Evolutionary conservation across 2,888 invertebrate genomes (phyloP), one percentile per base, ranked within the genome.

Genomic region (Colostygia pectinataria): DNA sequence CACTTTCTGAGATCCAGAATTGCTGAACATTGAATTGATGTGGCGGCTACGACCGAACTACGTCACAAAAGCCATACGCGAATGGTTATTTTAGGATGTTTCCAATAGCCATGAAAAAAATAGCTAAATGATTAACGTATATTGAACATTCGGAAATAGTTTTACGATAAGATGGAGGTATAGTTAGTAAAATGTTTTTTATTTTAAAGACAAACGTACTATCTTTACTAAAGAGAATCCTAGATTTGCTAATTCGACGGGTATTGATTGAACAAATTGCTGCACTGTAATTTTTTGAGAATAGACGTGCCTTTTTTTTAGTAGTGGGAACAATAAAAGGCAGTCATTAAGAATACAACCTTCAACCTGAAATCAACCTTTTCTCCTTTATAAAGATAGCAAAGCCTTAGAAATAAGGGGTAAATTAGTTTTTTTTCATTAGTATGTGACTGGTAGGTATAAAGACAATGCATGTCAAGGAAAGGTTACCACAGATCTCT

Each of bases 71-170:
- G 60, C 68, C 61, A 68, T 72, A 77, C 68, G 69, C 67, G 69
- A 73, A 73, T 68, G 60, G 77, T 71, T 85, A 84, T 84, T 83
- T 80, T 74, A 51, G 76, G 77, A 78, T 65, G 74, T 76, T 77
- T 74, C 68, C 67, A 64, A 72, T 74, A 65, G 72, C 63, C 57
- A 74, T 63, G 72, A 83, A 83, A 79, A n/a, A 83, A 83, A 83
- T 80, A 79, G 68, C 69, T 59, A 75, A 40, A 72, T 76, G 84
- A 80, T 84, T 84, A 81, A 84, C 77, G 76, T 69, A 66, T 71
- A 74, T 70, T 74, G 68, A 75, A 68, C 71, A 67, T 67, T 67
- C 66, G 71, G 70, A 84, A 85, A 86, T 85, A 86, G 83, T 72
- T 83, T 80, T 71, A 81, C 76, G 78, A 82, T 78, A 74, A 74